Evolutionary conservation across 2,113 vertebrate genomes (phyloP).

Genomic region (Taurulus bubalis): DNA sequence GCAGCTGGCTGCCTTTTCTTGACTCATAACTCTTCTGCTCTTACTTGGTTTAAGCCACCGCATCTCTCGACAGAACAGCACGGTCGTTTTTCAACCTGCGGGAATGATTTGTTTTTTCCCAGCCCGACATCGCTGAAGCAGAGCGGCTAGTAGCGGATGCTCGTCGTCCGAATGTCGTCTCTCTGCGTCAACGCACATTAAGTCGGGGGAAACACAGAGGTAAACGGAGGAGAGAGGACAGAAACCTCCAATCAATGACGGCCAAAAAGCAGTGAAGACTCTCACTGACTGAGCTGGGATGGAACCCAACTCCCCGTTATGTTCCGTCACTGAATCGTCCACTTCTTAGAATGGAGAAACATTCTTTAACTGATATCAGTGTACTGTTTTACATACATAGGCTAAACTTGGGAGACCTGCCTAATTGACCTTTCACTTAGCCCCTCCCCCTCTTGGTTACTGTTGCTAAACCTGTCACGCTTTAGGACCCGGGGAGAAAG

Average conservation of each 20-base stretch:
- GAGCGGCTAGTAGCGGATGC: neutral
- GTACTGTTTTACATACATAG: neutral
- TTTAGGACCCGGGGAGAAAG: neutral
- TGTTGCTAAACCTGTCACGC: neutral
- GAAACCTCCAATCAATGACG: too few relatives aligned
- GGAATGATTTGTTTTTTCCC: neutral
- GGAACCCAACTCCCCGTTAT: too few relatives aligned
- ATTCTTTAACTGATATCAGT: neutral
- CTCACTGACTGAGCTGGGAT: too few relatives aligned
- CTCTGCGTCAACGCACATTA: too few relatives aligned
- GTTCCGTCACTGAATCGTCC: too few relatives aligned
- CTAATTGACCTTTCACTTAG: neutral
- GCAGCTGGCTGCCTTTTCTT: neutral
- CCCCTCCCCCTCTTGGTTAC: neutral
- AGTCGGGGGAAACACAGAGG: too few relatives aligned
- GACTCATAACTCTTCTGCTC: neutral
- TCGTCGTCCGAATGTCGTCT: too few relatives aligned
- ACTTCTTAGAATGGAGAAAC: too few relatives aligned
- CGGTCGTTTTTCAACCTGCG: neutral
- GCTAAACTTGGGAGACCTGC: neutral
- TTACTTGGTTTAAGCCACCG: neutral
- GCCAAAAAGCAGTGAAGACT: too few relatives aligned
- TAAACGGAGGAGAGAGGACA: too few relatives aligned
- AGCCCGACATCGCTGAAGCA: neutral
- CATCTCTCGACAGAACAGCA: neutral